A percentile compares a stretch with the other conserved stretches of the same genome.
Conservation (phyloP, 1,140 invertebrate species). For the Pseudoatta argentina region DNA sequence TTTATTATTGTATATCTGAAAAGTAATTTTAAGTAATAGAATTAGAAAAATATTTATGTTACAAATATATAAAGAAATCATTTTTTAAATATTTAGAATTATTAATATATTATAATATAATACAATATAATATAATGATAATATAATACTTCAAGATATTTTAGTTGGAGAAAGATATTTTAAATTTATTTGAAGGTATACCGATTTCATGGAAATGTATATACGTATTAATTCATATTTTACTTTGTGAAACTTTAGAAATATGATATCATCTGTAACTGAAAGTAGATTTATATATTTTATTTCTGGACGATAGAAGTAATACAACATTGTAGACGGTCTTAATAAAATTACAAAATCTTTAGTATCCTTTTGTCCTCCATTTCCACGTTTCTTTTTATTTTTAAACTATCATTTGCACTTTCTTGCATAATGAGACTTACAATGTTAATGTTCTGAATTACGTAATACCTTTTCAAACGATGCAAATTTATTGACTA, state of each 20-base stretch:
- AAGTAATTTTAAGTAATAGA: not conserved
- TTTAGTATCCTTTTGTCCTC: not conserved
- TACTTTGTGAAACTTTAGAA: slow-evolving; percentile 17
- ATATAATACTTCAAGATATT: not conserved
- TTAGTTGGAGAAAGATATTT: slow-evolving; percentile 1
- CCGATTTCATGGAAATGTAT: slow-evolving; percentile 5
- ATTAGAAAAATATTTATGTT: not conserved
- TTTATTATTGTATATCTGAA: not conserved
- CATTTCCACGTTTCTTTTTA: not conserved
- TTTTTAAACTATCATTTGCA: not conserved
- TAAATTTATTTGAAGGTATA: not conserved
- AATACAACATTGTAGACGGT: not conserved
- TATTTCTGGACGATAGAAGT: slow-evolving; percentile 24
- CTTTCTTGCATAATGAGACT: not conserved
- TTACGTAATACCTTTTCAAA: not conserved
- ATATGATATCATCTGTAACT: slow-evolving; percentile 3
- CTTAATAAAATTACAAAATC: slow-evolving; percentile 40
- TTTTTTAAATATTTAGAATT: slow-evolving; percentile 1
- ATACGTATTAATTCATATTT: slow-evolving; percentile 13
- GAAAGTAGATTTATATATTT: slow-evolving; percentile 27
- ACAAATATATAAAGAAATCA: not conserved
- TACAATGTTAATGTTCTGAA: not conserved
- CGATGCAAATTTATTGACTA: slow-evolving; percentile 2
- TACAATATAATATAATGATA: not conserved
- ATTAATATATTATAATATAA: not conserved